A percentile compares a stretch with the other conserved stretches of the same genome.
Evolutionary conservation across 2,888 invertebrate species (phyloP).

Genomic region (Melolontha melolontha): DNA sequence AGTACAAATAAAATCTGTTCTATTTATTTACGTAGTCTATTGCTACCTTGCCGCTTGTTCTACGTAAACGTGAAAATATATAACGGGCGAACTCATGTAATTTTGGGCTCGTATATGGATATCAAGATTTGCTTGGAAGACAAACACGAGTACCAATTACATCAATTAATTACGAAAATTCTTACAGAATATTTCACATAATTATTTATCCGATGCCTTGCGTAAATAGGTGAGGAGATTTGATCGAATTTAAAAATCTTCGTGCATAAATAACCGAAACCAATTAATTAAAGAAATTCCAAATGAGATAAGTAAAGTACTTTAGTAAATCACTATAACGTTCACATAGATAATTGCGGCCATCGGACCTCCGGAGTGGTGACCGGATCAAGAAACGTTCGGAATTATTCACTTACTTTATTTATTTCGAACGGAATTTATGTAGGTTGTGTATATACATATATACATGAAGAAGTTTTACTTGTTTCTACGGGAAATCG

Average conservation of each 20-base stretch:
- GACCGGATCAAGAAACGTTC: conserved; percentile 9
- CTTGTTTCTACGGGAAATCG: background rate
- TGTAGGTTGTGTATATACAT: conserved; percentile 1
- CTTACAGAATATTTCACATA: conserved; percentile 1
- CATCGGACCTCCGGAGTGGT: conserved; percentile 7
- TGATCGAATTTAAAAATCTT: conserved; percentile 18
- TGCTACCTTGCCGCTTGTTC: too few species aligned
- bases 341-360: conserved; percentile 12
- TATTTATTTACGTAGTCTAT: too few species aligned
- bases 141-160: background rate
- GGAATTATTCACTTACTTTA: conserved; percentile 6
- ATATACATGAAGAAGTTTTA: background rate
- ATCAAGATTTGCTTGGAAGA: background rate
- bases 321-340: conserved; percentile 28
- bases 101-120: too few species aligned
- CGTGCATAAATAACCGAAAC: conserved; percentile 7
- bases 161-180: background rate
- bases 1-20: too few species aligned
- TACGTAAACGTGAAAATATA: too few species aligned
- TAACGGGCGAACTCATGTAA: too few species aligned
- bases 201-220: background rate
- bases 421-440: conserved; percentile 7
- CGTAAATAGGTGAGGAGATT: background rate
- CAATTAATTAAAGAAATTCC: conserved; percentile 35
- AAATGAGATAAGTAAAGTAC: conserved; percentile 18